A percentile compares a stretch with the other conserved stretches of the same genome.
Evolutionary conservation across 2,113 vertebrate genomes (phyloP).

Genomic region (Laticauda colubrina): DNA sequence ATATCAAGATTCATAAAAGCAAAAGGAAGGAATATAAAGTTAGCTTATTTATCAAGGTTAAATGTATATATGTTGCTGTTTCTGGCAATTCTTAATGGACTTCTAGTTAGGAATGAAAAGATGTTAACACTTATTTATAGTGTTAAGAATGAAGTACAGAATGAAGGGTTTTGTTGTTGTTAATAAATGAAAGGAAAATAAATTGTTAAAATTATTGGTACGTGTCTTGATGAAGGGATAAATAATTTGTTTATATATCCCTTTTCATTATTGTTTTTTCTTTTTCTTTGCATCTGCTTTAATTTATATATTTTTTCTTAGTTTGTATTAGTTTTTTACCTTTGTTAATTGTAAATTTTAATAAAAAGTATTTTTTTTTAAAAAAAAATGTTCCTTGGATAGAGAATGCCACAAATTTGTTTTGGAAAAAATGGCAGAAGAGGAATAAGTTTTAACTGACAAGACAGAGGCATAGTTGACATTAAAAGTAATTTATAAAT

Average conservation of each 20-base stretch:
- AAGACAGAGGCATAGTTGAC: not conserved
- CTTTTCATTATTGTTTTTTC: no score
- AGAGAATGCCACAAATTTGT: no score
- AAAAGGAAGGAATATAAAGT: not conserved
- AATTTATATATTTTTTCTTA: no score
- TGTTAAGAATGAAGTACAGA: not conserved
- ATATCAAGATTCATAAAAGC: not conserved
- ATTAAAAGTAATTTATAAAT: not conserved
- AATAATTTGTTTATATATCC: not conserved
- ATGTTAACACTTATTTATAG: not conserved
- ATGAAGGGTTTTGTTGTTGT: not conserved
- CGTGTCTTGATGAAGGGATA: not conserved
- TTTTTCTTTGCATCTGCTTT: no score
- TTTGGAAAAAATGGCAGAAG: no score
- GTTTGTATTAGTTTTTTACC: no score
- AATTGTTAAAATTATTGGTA: not conserved
- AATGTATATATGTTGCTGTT: not conserved
- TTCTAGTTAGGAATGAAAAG: not conserved
- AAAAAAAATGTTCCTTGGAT: no score
- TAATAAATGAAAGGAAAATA: not conserved
- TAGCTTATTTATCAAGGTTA: not conserved
- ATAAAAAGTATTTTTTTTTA: no score
- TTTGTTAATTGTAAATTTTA: no score
- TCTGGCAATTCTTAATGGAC: not conserved
- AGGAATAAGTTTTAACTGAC: not conserved